These are phyloP conservation scores for Julus scanicus DNA, from an alignment of 2,888 invertebrate species.

Conservation along the genomic window DNA sequence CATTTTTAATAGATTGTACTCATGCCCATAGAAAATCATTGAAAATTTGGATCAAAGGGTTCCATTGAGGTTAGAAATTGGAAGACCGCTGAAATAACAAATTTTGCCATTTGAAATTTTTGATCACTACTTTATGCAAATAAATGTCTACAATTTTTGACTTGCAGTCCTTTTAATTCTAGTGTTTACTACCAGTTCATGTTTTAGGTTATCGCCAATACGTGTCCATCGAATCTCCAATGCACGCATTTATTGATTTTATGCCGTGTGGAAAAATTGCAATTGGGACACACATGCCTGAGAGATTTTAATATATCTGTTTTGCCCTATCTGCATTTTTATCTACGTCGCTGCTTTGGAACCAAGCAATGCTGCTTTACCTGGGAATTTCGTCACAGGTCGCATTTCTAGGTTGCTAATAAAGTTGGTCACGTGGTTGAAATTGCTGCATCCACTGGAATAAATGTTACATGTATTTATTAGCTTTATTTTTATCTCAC, in stretches of 20 bases:
- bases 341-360: background rate
- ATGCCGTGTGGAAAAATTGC: constrained; percentile 4
- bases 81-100: no score
- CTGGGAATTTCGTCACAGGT: background rate
- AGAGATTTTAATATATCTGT: background rate
- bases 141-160: no score
- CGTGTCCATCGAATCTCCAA: background rate
- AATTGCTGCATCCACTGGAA: background rate
- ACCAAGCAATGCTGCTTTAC: constrained; percentile 9
- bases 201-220: background rate
- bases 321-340: background rate
- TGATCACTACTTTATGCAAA: no score
- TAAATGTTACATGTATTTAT: constrained; percentile 30
- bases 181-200: background rate
- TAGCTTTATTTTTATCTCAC: constrained; percentile 30
- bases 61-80: no score
- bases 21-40: no score
- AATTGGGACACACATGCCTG: constrained; percentile 7
- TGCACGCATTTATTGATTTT: constrained; percentile 4
- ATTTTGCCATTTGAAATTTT: no score
- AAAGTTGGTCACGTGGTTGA: background rate
- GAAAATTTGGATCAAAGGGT: no score
- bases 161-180: background rate
- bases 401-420: constrained; percentile 21
- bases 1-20: no score